Percentiles rank a stretch among this genome's conserved stretches.
phyloP scores from a whole-genome alignment of 2,113 vertebrate species.

The Pelodiscus sinensis region DNA sequence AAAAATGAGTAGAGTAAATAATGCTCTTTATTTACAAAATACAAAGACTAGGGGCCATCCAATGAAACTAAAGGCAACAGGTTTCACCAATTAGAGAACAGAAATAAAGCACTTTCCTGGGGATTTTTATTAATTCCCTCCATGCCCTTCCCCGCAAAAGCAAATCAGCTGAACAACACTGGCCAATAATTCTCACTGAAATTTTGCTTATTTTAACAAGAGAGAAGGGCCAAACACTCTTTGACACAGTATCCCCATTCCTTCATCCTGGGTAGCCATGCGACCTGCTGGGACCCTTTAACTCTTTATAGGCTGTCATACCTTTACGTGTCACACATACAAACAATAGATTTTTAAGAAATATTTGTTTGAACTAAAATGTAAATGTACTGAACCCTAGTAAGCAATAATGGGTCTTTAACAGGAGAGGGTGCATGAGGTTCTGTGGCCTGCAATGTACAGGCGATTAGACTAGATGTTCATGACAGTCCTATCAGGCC shows the following conservation, averaged over 20 bases:
- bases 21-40: too few species aligned
- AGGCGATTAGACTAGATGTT: not conserved
- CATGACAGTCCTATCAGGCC: not conserved
- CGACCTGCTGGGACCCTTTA: rapidly evolving
- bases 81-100: not conserved
- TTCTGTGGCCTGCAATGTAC: not conserved
- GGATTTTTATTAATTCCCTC: not conserved
- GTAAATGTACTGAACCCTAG: not conserved
- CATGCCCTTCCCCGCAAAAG: too few species aligned
- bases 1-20: too few species aligned
- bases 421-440: not conserved
- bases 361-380: not conserved
- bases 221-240: not conserved
- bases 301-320: not conserved
- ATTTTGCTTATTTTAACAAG: too few species aligned
- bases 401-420: not conserved
- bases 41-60: too few species aligned
- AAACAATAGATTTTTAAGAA: not conserved
- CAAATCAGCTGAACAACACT: too few species aligned
- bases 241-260: not conserved
- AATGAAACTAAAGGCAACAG: too few species aligned
- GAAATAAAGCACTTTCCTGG: not conserved
- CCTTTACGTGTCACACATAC: rapidly evolving
- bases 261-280: not conserved
- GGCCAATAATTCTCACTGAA: too few species aligned